Conservation (phyloP, 2,113 vertebrate species). For the Rynchops niger region DNA sequence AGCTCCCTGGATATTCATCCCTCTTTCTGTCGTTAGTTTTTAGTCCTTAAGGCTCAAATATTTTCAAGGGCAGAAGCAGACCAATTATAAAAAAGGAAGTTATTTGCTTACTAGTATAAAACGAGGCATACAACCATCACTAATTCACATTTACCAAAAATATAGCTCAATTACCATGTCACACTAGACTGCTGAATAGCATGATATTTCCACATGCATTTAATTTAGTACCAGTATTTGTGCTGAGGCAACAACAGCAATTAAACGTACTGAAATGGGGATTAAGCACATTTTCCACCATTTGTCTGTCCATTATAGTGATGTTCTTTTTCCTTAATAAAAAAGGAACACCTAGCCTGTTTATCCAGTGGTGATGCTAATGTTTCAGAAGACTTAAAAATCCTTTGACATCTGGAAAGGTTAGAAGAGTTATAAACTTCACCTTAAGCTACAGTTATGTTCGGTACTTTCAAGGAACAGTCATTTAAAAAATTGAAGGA, state of each 20-base stretch:
- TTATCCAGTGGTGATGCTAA: neutral
- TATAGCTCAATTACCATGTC: neutral
- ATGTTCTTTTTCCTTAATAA: neutral
- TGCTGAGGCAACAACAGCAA: neutral
- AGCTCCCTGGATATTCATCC: constrained; percentile 11
- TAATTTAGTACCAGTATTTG: neutral
- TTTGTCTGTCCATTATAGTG: neutral
- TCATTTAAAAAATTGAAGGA: neutral
- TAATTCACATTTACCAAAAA: neutral
- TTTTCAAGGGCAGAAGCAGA: constrained; percentile 34
- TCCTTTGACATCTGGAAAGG: neutral
- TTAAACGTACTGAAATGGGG: neutral
- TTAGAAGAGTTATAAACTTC: neutral
- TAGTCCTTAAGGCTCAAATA: constrained; percentile 35
- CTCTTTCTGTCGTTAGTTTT: constrained; percentile 15
- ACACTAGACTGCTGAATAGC: neutral
- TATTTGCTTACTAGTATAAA: constrained; percentile 16
- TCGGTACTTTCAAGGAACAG: neutral
- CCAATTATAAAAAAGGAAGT: constrained; percentile 9
- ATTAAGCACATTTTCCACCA: neutral
- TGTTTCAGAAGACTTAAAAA: neutral
- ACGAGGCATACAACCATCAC: neutral
- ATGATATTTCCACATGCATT: neutral
- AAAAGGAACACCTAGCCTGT: neutral
- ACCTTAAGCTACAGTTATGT: neutral